Conservation (phyloP, 2,888 invertebrate genomes). For the Camptogramma bilineatum region DNA sequence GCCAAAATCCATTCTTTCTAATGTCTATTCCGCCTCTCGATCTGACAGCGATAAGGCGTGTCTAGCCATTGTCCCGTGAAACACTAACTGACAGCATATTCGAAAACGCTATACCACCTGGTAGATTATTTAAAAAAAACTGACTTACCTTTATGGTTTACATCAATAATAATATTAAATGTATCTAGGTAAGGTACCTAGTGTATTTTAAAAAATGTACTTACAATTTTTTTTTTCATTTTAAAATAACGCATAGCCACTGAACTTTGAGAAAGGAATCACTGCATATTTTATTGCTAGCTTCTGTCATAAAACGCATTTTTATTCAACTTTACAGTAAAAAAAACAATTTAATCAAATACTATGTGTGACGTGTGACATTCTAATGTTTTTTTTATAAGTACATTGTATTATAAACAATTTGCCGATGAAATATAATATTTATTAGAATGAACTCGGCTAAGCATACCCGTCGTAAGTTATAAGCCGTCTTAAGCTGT, state of each 20-base stretch:
- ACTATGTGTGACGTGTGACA: not conserved
- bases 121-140: not conserved
- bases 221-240: too few relatives aligned
- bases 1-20: conserved; percentile 33
- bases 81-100: conserved; percentile 35
- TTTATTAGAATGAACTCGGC: conserved; percentile 3
- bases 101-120: conserved; percentile 9
- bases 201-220: too few relatives aligned
- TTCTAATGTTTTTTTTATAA: not conserved
- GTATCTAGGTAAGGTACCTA: too few relatives aligned
- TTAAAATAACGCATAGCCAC: too few relatives aligned
- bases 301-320: too few relatives aligned
- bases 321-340: too few relatives aligned
- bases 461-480: conserved; percentile 7
- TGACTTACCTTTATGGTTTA: not conserved
- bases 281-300: too few relatives aligned
- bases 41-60: conserved; percentile 46
- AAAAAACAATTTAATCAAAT: too few relatives aligned
- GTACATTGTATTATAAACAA: not conserved
- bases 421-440: not conserved
- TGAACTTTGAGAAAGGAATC: too few relatives aligned
- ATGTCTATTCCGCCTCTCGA: conserved; percentile 36
- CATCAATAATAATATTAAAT: not conserved
- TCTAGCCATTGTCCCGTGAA: conserved; percentile 43
- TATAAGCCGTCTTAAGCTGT: conserved; percentile 13